Conservation (phyloP, 2,797 vertebrate genomes). For the Rhinatrema bivittatum region DNA sequence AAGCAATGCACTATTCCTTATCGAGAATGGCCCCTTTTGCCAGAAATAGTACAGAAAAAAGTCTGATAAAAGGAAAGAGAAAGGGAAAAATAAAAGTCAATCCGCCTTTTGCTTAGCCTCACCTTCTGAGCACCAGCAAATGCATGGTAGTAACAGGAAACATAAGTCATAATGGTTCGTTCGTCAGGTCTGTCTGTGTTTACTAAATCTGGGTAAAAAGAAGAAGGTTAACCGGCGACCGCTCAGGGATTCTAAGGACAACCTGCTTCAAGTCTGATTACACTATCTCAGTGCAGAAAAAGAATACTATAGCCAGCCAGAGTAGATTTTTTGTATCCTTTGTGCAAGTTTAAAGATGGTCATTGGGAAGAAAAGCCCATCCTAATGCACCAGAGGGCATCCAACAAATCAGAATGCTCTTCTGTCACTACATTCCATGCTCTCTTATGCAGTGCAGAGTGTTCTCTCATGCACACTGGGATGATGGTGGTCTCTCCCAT, state of each 20-base stretch:
- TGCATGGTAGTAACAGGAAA: constrained; percentile 54
- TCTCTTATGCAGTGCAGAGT: too few relatives aligned
- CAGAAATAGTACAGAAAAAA: constrained; percentile 1
- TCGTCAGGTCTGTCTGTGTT: constrained; percentile 48
- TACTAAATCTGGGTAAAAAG: constrained; percentile 49
- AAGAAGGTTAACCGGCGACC: constrained; percentile 40
- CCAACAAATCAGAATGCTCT: too few relatives aligned
- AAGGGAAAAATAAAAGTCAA: constrained; percentile 35
- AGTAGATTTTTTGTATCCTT: constrained; percentile 1
- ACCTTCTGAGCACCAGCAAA: constrained; percentile 56
- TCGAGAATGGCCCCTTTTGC: constrained; percentile 10
- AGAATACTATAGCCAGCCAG: constrained; percentile 10
- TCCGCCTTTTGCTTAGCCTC: constrained; percentile 30
- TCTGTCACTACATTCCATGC: too few relatives aligned
- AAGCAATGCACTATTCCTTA: constrained; percentile 13
- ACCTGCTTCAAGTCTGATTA: constrained; percentile 7
- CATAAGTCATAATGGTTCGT: constrained; percentile 50
- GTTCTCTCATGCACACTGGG: too few relatives aligned
- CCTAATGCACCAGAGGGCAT: too few relatives aligned
- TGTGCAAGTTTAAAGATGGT: too few relatives aligned
- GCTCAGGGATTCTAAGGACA: constrained; percentile 13
- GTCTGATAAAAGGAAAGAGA: constrained; percentile 28
- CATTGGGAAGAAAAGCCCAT: constrained; percentile 8
- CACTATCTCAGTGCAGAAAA: too few relatives aligned
- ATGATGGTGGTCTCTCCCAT: too few relatives aligned